These are phyloP conservation scores for Congeria kusceri DNA, from an alignment of 2,888 invertebrate genomes.

Conservation along the genomic window DNA sequence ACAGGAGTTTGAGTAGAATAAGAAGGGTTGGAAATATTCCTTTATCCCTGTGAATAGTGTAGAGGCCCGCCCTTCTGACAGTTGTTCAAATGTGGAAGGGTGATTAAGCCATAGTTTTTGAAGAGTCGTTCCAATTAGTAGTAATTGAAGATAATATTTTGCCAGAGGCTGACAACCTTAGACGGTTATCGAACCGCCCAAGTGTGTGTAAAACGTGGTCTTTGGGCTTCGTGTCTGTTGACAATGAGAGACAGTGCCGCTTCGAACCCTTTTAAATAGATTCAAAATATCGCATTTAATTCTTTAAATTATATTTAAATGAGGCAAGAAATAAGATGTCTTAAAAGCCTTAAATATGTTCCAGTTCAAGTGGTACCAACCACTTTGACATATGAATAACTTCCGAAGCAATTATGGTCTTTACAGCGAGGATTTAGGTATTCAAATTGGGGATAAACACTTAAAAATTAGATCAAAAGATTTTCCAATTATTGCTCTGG, in stretches of 20 bases:
- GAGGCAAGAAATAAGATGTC: slow-evolving; percentile 14
- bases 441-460: slow-evolving; percentile 55
- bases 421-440: slow-evolving; percentile 13
- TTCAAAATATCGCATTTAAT: slow-evolving; percentile 43
- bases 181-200: slow-evolving; percentile 30
- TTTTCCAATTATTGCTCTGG: slow-evolving; percentile 49
- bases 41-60: too few species aligned
- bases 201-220: slow-evolving; percentile 8
- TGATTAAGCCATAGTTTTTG: slow-evolving; percentile 33
- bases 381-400: slow-evolving; percentile 27
- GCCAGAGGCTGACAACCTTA: slow-evolving; percentile 37
- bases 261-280: slow-evolving; percentile 20
- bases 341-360: slow-evolving; percentile 25
- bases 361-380: slow-evolving; percentile 44
- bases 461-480: slow-evolving; percentile 64
- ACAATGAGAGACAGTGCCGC: slow-evolving; percentile 37
- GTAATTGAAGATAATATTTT: slow-evolving; percentile 56
- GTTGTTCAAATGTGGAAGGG: background rate
- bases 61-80: background rate
- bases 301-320: slow-evolving; percentile 33
- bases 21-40: too few species aligned
- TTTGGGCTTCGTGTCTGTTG: slow-evolving; percentile 14
- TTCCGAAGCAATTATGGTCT: slow-evolving; percentile 46
- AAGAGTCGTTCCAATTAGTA: slow-evolving; percentile 55
- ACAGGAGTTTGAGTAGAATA: too few species aligned